Percentiles rank a stretch among this genome's conserved stretches.
These are phyloP conservation scores for Melieria omissa DNA, from an alignment of 2,888 invertebrate genomes.

Conservation along the genomic window DNA sequence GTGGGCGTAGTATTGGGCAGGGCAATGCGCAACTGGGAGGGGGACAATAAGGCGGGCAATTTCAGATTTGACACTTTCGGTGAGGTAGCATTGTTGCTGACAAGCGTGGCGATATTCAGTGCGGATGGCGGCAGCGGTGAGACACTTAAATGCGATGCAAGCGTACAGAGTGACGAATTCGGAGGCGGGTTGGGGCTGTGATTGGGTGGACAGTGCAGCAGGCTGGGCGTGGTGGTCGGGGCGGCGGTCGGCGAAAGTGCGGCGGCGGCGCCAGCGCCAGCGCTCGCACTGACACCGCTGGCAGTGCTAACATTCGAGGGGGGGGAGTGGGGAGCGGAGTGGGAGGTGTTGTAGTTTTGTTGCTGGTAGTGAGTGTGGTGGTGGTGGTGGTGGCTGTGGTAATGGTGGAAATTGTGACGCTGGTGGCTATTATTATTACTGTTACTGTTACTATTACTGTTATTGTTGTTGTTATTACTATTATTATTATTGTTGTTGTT, in stretches of 20 bases:
- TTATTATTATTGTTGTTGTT: slow-evolving; percentile 31
- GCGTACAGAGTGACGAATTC: slow-evolving; percentile 28
- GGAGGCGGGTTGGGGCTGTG: slow-evolving; percentile 37
- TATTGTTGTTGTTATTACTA: slow-evolving; percentile 10
- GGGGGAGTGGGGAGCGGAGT: slow-evolving; percentile 13
- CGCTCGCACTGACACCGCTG: too few species aligned
- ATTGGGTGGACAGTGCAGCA: slow-evolving; percentile 15
- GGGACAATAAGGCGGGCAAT: slow-evolving; percentile 34
- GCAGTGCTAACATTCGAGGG: neutral
- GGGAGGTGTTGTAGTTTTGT: slow-evolving; percentile 4
- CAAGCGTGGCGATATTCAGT: slow-evolving; percentile 15
- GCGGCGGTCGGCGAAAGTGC: slow-evolving; percentile 16
- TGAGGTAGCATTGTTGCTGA: slow-evolving; percentile 21
- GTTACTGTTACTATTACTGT: slow-evolving; percentile 33
- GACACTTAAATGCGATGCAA: slow-evolving; percentile 29
- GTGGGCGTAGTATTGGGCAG: slow-evolving; percentile 7
- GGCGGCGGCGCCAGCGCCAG: neutral
- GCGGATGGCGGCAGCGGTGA: slow-evolving; percentile 28
- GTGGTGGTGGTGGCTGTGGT: slow-evolving; percentile 31
- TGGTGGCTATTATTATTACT: slow-evolving; percentile 26
- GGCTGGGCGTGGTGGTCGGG: slow-evolving; percentile 5
- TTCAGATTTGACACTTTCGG: slow-evolving; percentile 32
- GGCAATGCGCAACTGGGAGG: slow-evolving; percentile 29
- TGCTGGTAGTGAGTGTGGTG: slow-evolving; percentile 15
- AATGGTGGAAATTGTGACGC: slow-evolving; percentile 38